These are phyloP conservation scores for Mnemiopsis leidyi DNA, from an alignment of 37 sponge, comb jelly and placozoan species.

Conservation along the genomic window DNA sequence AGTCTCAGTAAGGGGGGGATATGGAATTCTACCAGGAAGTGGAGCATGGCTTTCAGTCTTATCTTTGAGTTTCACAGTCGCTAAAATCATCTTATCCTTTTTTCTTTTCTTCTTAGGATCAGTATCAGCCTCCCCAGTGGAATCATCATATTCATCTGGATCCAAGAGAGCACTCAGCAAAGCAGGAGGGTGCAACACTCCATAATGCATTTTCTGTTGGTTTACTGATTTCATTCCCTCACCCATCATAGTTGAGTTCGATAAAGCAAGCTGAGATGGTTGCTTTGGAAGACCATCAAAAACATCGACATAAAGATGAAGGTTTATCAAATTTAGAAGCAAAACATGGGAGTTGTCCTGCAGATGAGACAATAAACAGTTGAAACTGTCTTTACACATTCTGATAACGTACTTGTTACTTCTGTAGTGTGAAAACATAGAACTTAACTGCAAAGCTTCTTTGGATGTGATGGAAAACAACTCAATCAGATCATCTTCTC, in stretches of 20 bases:
- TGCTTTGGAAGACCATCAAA: constrained; percentile 64
- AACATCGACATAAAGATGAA: constrained; percentile 62
- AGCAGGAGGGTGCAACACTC: background rate
- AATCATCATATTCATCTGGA: constrained; percentile 59
- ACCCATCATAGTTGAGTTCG: constrained; percentile 30
- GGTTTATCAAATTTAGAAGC: constrained; percentile 29
- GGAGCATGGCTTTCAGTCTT: constrained; percentile 30
- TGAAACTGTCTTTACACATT: constrained; percentile 63
- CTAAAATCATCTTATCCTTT: constrained; percentile 43
- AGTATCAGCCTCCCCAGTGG: background rate
- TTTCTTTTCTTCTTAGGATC: constrained; percentile 60
- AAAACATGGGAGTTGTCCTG: constrained; percentile 61
- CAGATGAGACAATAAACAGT: constrained; percentile 44
- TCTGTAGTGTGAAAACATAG: constrained; percentile 29
- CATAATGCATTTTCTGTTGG: constrained; percentile 54
- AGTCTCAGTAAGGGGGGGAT: constrained; percentile 9
- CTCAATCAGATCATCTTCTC: constrained; percentile 35
- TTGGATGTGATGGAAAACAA: constrained; percentile 20
- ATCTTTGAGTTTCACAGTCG: constrained; percentile 42
- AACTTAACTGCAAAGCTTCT: constrained; percentile 26
- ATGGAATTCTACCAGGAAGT: constrained; percentile 20
- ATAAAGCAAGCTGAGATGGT: constrained; percentile 3
- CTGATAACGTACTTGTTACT: constrained; percentile 50
- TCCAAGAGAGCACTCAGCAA: constrained; percentile 1
- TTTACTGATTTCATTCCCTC: constrained; percentile 49